Evolutionary conservation across 2,113 vertebrate genomes (phyloP).

Genomic region (Thunnus maccoyii): DNA sequence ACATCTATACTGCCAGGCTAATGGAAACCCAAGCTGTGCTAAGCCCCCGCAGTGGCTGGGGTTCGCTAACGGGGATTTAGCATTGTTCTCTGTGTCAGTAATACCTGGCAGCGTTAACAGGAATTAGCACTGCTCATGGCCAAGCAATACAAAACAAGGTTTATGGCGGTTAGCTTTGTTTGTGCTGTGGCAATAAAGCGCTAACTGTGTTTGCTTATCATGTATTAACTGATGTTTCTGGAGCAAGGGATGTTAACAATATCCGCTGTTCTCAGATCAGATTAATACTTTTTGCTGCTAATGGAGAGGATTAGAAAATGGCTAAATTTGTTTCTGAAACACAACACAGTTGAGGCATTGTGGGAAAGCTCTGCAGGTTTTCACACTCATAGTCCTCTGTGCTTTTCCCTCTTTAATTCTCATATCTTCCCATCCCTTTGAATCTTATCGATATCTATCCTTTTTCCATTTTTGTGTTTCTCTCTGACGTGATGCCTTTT

Average conservation of each 20-base stretch:
- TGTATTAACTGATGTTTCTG: conserved; percentile 67
- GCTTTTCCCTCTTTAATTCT: conserved; percentile 1
- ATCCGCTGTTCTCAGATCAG: conserved; percentile 51
- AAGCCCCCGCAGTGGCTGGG: conserved; percentile 66
- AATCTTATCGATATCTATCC: conserved; percentile 37
- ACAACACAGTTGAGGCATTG: neutral
- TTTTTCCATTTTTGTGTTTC: conserved; percentile 12
- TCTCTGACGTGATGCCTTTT: neutral
- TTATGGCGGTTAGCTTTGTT: conserved; percentile 69
- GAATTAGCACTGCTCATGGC: conserved; percentile 71
- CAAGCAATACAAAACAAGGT: conserved; percentile 68
- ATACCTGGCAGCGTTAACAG: conserved; percentile 72
- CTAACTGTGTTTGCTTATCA: conserved; percentile 70
- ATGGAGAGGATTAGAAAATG: conserved; percentile 65
- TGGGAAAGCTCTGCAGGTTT: neutral
- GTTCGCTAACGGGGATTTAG: conserved; percentile 73
- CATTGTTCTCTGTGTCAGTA: conserved; percentile 76
- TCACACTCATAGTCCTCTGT: neutral
- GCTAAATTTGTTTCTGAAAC: conserved; percentile 48
- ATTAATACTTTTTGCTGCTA: conserved; percentile 61
- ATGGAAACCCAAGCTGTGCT: conserved; percentile 71
- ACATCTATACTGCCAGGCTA: conserved; percentile 53
- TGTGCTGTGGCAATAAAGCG: conserved; percentile 65
- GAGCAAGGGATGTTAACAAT: conserved; percentile 58
- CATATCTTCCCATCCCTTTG: neutral